Conservation (phyloP, 2,113 vertebrate genomes). For the Caretta caretta region DNA sequence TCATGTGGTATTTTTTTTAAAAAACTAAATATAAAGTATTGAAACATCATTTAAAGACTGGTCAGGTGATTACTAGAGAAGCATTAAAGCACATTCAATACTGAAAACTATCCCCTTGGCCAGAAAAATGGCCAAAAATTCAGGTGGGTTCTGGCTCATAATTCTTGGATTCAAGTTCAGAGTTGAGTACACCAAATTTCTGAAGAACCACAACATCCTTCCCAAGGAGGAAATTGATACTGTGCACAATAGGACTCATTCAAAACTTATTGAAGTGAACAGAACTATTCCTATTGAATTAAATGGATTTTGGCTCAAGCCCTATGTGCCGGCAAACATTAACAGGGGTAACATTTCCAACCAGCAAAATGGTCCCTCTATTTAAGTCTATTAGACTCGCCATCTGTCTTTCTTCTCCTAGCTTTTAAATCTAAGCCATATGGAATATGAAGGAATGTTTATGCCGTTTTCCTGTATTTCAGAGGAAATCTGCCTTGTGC, state of each 20-base stretch:
- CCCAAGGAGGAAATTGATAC: not conserved
- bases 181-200: not conserved
- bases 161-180: not conserved
- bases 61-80: not conserved
- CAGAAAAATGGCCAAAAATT: not conserved
- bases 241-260: too few species aligned
- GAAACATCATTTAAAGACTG: not conserved
- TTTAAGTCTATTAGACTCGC: not conserved
- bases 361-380: not conserved
- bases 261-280: not conserved
- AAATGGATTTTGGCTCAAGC: not conserved
- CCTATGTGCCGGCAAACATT: not conserved
- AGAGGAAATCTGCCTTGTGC: not conserved
- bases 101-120: not conserved
- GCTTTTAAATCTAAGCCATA: not conserved
- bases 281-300: not conserved
- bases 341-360: not conserved
- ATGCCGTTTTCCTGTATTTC: not conserved
- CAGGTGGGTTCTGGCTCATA: not conserved
- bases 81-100: not conserved
- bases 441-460: not conserved
- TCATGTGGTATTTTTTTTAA: fast-evolving
- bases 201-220: fast-evolving
- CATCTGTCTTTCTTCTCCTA: not conserved
- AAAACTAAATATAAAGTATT: not conserved